These are phyloP conservation scores for Cancer borealis DNA, from an alignment of 2,888 invertebrate species.

Conservation along the genomic window DNA sequence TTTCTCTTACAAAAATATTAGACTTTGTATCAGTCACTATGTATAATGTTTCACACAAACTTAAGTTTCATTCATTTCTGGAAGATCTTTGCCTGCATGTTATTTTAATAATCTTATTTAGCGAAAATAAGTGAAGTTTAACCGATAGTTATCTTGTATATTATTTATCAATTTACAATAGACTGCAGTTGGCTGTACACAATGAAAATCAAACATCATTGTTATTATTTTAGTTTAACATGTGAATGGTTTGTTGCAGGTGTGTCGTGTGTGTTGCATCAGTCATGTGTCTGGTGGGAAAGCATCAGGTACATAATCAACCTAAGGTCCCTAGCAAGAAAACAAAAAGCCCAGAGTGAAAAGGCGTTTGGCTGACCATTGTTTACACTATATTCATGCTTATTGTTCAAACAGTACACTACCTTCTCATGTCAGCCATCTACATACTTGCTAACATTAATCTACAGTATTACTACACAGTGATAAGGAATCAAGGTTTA, in stretches of 20 bases:
- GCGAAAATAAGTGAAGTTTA: conserved; percentile 67
- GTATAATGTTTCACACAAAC: conserved; percentile 55
- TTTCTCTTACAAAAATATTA: conserved; percentile 65
- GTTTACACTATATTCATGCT: conserved; percentile 44
- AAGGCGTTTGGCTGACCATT: conserved; percentile 65
- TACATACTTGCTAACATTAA: conserved; percentile 60
- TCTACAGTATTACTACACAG: conserved; percentile 46
- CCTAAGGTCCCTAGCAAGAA: conserved; percentile 54
- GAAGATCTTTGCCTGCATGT: conserved; percentile 67
- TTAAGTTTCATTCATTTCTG: conserved; percentile 61
- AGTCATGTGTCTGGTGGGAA: conserved; percentile 41
- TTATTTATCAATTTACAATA: background rate
- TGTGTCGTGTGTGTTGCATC: conserved; percentile 7
- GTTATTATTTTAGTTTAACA: background rate
- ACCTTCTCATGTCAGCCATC: conserved; percentile 46
- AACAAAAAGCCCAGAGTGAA: conserved; percentile 61
- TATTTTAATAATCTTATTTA: conserved; percentile 47
- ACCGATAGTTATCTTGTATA: background rate
- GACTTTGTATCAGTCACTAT: conserved; percentile 44
- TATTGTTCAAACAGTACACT: background rate
- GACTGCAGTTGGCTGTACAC: background rate
- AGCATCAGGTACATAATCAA: conserved; percentile 71
- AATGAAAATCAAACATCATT: background rate
- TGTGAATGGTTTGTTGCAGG: background rate
- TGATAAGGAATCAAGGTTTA: conserved; percentile 28